Base-by-base conservation (phyloP, 2,888 invertebrate species). In the Strigamia crassipes region DNA sequence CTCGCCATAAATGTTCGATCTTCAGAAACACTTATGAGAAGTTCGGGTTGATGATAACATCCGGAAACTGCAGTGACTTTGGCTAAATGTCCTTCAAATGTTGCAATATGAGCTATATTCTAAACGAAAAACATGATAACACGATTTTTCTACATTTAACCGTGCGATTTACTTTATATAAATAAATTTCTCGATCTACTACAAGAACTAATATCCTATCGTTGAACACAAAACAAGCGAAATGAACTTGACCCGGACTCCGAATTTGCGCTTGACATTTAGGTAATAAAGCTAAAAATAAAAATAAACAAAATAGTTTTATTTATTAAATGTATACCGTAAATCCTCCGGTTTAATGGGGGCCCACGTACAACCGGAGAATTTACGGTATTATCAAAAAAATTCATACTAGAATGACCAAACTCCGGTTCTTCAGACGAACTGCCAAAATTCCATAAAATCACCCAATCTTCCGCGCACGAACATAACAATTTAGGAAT, bases 381-480 rank as follows among this genome's bases (percentile, higher is more conserved):
- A 27, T 8, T 27, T n/a, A n/a, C n/a, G n/a, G n/a, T n/a, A 34
- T 73, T 8, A 12, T n/a, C 31, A 12, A 15, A 23, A 12, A 15
- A 23, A 34, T 27, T 23, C 3, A 77, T 78, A 78, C 38, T 78
- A 13, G 41, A 38, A n/a, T 23, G 38, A 77, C 81, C 78, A 21
- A 23, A 15, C 15, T 77, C 34, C 1, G 46, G 23, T 77, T 73
- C 31, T 42, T 73, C 42, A 13, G 41, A 13, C 34, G 42, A 41
- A 31, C 41, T 73, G n/a, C 73, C 77, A 27, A 81, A 42, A 77
- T 81, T 81, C 81, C 81, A 81, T 23, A 81, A 41, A 41, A 81
- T 81, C 23, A 81, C 41, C 23, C 42, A 77, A 78, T 81, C 81
- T 77, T 81, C 81, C 1, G 81, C 81, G n/a, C 81, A 81, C 5